Percentiles rank a stretch among this genome's conserved stretches.
Evolutionary conservation across 2,113 vertebrate species (phyloP).

Genomic region (Lagopus muta): DNA sequence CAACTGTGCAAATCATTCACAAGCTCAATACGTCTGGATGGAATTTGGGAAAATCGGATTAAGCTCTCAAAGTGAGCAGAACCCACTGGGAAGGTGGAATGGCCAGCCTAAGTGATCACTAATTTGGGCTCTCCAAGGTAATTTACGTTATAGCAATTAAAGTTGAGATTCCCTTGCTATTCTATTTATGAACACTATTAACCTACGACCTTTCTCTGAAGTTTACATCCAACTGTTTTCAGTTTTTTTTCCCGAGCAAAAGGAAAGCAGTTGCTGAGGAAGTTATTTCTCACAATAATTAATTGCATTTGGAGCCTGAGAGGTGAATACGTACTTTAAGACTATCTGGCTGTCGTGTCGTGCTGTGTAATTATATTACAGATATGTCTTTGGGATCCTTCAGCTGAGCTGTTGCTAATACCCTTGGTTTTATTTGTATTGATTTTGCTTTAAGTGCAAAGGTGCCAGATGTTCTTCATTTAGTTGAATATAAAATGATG

Average conservation of each 20-base stretch:
- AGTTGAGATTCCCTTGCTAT: constrained; percentile 57
- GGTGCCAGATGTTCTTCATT: constrained; percentile 5
- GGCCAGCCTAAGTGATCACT: constrained; percentile 52
- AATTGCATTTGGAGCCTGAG: constrained; percentile 5
- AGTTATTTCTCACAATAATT: constrained; percentile 47
- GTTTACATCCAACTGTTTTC: constrained; percentile 46
- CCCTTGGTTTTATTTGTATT: constrained; percentile 29
- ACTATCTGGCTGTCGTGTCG: neutral
- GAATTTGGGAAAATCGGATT: constrained; percentile 59
- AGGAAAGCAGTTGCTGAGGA: constrained; percentile 36
- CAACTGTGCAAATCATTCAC: neutral
- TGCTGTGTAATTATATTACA: constrained; percentile 8
- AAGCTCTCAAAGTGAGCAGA: constrained; percentile 40
- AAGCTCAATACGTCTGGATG: neutral
- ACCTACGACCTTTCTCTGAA: constrained; percentile 57
- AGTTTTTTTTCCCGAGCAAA: constrained; percentile 22
- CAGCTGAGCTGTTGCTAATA: constrained; percentile 31
- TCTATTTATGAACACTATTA: constrained; percentile 63
- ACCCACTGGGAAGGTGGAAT: constrained; percentile 40
- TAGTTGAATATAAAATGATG: constrained; percentile 24
- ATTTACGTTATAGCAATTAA: constrained; percentile 64
- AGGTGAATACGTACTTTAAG: neutral
- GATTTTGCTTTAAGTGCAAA: constrained; percentile 39
- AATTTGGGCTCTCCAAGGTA: constrained; percentile 61
- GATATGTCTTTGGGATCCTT: constrained; percentile 1